Percentiles rank a stretch among this genome's conserved stretches.
phyloP scores from a whole-genome alignment of 2,888 invertebrate species.

The Tenthredo distinguenda region DNA sequence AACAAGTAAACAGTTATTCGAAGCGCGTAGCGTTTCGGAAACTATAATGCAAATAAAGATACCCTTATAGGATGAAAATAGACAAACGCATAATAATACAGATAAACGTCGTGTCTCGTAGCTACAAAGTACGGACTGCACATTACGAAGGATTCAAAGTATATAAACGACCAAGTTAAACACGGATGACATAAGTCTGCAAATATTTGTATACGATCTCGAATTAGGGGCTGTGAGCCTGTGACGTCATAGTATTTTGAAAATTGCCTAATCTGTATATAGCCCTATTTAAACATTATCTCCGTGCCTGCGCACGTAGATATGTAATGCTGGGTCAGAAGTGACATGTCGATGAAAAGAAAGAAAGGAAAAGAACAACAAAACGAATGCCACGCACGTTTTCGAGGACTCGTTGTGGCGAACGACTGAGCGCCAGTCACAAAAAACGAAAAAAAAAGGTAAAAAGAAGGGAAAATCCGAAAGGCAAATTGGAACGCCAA shows the following conservation, averaged over 20 bases:
- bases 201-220: slow-evolving; percentile 9
- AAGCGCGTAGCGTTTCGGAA: not conserved
- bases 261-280: slow-evolving; percentile 18
- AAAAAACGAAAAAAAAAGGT: slow-evolving; percentile 5
- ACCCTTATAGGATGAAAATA: slow-evolving; percentile 5
- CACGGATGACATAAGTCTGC: not conserved
- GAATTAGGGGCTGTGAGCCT: slow-evolving; percentile 12
- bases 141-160: not conserved
- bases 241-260: slow-evolving; percentile 26
- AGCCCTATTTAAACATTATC: slow-evolving; percentile 12
- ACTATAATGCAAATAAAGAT: not conserved
- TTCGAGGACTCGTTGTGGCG: not conserved
- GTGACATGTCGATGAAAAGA: not conserved
- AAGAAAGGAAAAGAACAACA: not conserved
- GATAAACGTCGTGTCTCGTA: slow-evolving; percentile 1
- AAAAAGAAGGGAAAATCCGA: slow-evolving; percentile 39
- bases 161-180: not conserved
- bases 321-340: not conserved
- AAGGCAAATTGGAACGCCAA: slow-evolving; percentile 46
- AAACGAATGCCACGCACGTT: not conserved
- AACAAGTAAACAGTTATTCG: not conserved
- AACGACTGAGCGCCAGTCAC: slow-evolving; percentile 13
- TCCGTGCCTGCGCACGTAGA: not conserved
- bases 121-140: not conserved
- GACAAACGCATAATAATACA: not conserved